Percentiles rank a stretch among this genome's conserved stretches.
These are phyloP conservation scores for Oligia latruncula DNA, from an alignment of 2,888 invertebrate genomes.

Conservation along the genomic window DNA sequence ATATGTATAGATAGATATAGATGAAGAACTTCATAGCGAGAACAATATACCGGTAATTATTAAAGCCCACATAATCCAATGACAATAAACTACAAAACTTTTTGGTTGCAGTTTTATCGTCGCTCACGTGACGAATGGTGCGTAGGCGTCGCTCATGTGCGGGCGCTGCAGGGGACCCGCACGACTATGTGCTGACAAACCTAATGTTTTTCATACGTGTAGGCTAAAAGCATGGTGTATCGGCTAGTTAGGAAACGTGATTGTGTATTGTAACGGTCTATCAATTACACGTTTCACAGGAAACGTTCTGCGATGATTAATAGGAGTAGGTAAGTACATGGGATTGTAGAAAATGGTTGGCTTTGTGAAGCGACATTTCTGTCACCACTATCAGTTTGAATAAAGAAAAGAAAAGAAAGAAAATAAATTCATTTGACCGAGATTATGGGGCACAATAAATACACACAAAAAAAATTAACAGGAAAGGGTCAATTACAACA, in stretches of 20 bases:
- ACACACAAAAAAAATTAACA: neutral
- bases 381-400: neutral
- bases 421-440: neutral
- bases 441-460: neutral
- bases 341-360: neutral
- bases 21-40: neutral
- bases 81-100: conserved; percentile 35
- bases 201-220: conserved; percentile 48
- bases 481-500: neutral
- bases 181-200: conserved; percentile 19
- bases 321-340: neutral
- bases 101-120: conserved; percentile 45
- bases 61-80: neutral
- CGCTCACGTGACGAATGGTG: conserved; percentile 61
- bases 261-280: conserved; percentile 29
- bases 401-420: neutral
- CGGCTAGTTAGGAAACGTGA: conserved; percentile 44
- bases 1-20: neutral
- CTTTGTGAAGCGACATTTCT: neutral
- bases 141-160: conserved; percentile 56
- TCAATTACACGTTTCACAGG: conserved; percentile 40
- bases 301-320: neutral
- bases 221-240: conserved; percentile 30
- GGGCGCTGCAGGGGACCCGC: conserved; percentile 55
- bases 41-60: neutral